These are phyloP conservation scores for Camponotus fellah DNA, from an alignment of 2,888 invertebrate species.

Conservation along the genomic window DNA sequence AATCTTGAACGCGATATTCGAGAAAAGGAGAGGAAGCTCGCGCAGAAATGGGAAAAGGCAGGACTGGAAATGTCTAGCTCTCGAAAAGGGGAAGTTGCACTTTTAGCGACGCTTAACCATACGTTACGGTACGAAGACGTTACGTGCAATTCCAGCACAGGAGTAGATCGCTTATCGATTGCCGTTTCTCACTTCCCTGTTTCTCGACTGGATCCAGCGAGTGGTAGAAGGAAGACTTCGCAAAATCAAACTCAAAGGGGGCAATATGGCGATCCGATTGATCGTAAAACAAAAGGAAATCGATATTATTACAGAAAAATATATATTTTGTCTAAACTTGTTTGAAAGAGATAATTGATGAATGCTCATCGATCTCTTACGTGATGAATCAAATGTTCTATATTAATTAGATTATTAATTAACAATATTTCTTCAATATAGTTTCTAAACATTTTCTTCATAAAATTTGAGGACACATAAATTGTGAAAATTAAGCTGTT, in stretches of 20 bases:
- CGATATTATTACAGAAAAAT: background rate
- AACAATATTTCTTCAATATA: too few relatives aligned
- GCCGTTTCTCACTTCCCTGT: conserved; percentile 39
- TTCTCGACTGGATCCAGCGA: conserved; percentile 42
- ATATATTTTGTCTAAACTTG: conserved; percentile 26
- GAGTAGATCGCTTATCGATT: conserved; percentile 58
- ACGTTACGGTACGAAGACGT: conserved; percentile 48
- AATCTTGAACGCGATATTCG: conserved; percentile 41
- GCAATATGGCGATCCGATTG: conserved; percentile 27
- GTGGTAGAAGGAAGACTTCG: background rate
- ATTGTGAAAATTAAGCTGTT: background rate
- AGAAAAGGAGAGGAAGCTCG: conserved; percentile 10
- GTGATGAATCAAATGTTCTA: background rate
- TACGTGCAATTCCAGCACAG: conserved; percentile 44
- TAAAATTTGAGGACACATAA: conserved; percentile 11
- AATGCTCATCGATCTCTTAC: conserved; percentile 14
- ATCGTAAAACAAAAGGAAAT: conserved; percentile 34
- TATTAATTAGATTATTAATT: conserved; percentile 32
- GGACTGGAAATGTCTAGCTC: conserved; percentile 22
- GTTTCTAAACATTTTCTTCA: background rate
- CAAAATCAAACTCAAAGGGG: conserved; percentile 18
- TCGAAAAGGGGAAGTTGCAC: conserved; percentile 47
- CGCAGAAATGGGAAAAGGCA: background rate
- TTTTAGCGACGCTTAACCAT: conserved; percentile 51
- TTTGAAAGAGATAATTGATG: background rate